Evolutionary conservation across 2,113 vertebrate genomes (phyloP).

Genomic region (Proteles cristata): DNA sequence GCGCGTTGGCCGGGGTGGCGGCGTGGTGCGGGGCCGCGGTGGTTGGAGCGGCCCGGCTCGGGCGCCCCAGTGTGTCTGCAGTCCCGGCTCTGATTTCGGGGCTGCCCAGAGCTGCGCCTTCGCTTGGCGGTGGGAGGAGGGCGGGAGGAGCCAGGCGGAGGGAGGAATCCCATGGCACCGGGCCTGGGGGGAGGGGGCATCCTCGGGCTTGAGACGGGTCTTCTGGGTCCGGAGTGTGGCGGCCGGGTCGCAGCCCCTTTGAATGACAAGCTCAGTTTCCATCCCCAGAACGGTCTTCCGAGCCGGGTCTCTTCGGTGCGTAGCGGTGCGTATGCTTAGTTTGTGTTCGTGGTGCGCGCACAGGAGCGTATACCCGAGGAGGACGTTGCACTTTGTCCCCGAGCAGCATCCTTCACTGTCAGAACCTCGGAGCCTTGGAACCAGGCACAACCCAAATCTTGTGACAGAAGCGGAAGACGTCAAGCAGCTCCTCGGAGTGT

Average conservation of each 20-base stretch:
- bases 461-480: not conserved
- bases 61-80: fast-evolving
- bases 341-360: not conserved
- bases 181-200: not conserved
- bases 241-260: not conserved
- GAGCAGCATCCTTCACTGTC: conserved; percentile 57
- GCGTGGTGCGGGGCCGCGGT: not conserved
- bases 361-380: not conserved
- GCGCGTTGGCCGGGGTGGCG: not conserved
- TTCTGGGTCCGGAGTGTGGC: not conserved
- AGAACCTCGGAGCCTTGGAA: not conserved
- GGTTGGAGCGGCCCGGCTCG: not conserved
- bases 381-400: conserved; percentile 49
- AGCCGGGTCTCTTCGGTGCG: not conserved
- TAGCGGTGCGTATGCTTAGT: not conserved
- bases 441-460: not conserved
- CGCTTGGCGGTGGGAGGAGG: not conserved
- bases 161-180: not conserved
- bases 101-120: not conserved
- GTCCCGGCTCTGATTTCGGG: not conserved
- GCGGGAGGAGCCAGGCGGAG: not conserved
- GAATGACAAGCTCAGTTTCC: not conserved
- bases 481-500: not conserved
- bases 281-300: not conserved
- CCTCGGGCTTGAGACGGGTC: not conserved